phyloP scores from a whole-genome alignment of 2,113 vertebrate species.

The Balaenoptera acutorostrata region DNA sequence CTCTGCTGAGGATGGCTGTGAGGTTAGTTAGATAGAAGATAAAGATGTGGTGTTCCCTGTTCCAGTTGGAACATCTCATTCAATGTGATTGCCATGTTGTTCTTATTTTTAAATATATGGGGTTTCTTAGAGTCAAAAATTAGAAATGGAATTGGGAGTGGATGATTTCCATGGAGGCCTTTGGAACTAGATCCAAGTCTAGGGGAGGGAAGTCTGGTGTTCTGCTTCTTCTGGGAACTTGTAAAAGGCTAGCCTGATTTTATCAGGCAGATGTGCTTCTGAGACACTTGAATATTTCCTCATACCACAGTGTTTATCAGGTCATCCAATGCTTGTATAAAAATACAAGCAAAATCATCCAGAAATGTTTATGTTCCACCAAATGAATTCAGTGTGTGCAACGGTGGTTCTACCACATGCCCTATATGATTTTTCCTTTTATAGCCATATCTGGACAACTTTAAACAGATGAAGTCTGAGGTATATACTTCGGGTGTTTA shows the following conservation, averaged over 20 bases:
- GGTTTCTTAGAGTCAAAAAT: not conserved
- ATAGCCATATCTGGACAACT: not conserved
- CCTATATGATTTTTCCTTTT: not conserved
- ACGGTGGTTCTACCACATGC: not conserved
- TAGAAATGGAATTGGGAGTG: not conserved
- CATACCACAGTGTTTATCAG: slow-evolving; percentile 45
- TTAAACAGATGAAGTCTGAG: not conserved
- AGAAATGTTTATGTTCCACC: slow-evolving; percentile 42
- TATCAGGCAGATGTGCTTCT: not conserved
- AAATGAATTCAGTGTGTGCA: slow-evolving; percentile 10
- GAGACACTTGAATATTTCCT: not conserved
- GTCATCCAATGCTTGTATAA: slow-evolving; percentile 32
- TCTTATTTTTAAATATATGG: not conserved
- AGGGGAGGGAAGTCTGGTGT: not conserved
- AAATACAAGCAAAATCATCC: slow-evolving; percentile 22
- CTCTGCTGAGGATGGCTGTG: not conserved
- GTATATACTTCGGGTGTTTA: not conserved
- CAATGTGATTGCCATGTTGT: not conserved
- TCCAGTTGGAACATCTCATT: not conserved
- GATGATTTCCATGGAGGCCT: not conserved
- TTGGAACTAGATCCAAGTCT: not conserved
- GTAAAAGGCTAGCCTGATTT: not conserved
- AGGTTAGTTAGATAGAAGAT: not conserved
- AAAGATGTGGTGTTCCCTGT: not conserved
- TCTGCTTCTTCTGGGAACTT: not conserved